Conservation (phyloP, 2,888 invertebrate species). For the Adineta ricciae region DNA sequence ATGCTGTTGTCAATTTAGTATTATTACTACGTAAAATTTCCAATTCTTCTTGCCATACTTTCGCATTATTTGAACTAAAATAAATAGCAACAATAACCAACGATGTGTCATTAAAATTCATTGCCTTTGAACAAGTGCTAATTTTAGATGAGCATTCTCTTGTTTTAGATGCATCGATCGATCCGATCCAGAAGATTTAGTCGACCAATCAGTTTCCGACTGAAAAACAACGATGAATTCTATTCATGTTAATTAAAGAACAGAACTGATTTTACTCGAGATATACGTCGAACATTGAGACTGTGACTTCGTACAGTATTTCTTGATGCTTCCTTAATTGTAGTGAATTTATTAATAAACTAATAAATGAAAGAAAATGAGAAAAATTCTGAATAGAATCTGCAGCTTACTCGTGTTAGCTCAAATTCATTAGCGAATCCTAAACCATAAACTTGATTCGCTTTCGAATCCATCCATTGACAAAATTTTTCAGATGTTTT, state of each 20-base stretch:
- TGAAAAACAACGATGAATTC: neutral
- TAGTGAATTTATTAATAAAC: neutral
- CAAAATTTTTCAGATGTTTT: conserved; percentile 98
- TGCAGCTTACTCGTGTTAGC: conserved; percentile 66
- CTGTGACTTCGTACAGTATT: neutral
- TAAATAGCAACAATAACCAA: too few species aligned
- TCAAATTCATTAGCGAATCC: conserved; percentile 89
- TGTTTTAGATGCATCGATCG: conserved; percentile 65
- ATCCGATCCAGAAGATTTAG: neutral
- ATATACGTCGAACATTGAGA: neutral
- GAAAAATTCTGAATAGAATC: neutral
- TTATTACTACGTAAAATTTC: conserved; percentile 91
- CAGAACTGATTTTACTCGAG: neutral
- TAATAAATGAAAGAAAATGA: neutral
- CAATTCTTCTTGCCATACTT: conserved; percentile 94
- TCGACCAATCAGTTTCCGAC: neutral
- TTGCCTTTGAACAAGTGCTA: conserved; percentile 68
- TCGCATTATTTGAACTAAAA: conserved; percentile 83
- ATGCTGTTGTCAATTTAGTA: conserved; percentile 78
- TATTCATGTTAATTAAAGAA: neutral
- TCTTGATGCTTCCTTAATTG: neutral
- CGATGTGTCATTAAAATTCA: too few species aligned
- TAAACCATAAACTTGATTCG: conserved; percentile 89
- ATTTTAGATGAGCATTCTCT: conserved; percentile 80
- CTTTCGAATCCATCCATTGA: conserved; percentile 92